These are phyloP conservation scores for Meloe dianella DNA, from an alignment of 2,888 invertebrate species.

Conservation along the genomic window DNA sequence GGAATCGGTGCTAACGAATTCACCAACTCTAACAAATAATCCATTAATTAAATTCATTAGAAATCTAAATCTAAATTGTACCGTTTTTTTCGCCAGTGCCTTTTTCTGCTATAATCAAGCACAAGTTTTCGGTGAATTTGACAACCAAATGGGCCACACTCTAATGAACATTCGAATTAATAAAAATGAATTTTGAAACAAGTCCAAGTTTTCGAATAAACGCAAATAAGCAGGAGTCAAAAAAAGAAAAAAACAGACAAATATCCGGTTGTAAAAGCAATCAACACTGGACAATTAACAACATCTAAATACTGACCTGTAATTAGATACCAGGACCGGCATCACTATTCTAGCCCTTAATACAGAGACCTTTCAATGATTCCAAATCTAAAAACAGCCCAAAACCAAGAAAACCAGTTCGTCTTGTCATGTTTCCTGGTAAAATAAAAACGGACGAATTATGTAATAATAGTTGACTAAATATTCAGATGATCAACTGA, in stretches of 20 bases:
- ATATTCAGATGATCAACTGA: not conserved
- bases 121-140: not conserved
- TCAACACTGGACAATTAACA: no score
- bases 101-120: no score
- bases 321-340: not conserved
- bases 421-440: not conserved
- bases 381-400: not conserved
- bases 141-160: not conserved
- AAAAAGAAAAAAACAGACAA: no score
- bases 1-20: no score
- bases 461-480: constrained; percentile 9
- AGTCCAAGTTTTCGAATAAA: not conserved
- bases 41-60: no score
- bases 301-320: not conserved
- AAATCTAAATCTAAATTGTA: no score
- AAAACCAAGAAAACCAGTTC: no score
- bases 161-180: not conserved
- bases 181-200: not conserved
- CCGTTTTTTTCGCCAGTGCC: no score
- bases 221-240: not conserved
- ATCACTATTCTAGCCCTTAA: no score
- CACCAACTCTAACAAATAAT: no score
- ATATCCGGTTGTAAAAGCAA: no score
- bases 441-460: not conserved
- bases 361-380: no score